phyloP scores from a whole-genome alignment of 2,888 invertebrate species.

The Drosophila longiperda region DNA sequence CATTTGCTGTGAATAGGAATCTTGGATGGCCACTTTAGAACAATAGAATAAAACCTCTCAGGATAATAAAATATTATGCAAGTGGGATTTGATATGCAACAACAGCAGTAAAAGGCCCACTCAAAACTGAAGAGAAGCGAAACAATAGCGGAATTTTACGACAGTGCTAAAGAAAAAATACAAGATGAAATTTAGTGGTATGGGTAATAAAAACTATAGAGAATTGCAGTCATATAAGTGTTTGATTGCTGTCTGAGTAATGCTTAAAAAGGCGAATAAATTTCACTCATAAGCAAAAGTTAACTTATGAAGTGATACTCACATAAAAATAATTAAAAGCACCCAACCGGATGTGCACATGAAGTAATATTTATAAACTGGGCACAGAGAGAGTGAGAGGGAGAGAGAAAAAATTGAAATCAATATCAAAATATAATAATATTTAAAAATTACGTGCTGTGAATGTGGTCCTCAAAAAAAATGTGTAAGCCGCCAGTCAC shows the following conservation, averaged over 20 bases:
- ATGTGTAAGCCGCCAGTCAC: background rate
- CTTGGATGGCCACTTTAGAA: constrained; percentile 22
- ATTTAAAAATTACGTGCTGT: background rate
- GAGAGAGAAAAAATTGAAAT: background rate
- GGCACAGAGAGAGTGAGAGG: too few relatives aligned
- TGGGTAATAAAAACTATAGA: constrained; percentile 15
- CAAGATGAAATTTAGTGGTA: constrained; percentile 10
- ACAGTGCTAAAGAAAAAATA: background rate
- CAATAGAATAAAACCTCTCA: constrained; percentile 30
- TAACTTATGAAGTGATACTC: background rate
- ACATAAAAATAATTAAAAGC: background rate
- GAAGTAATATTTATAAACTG: background rate
- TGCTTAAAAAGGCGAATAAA: background rate
- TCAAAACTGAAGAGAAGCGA: constrained; percentile 9
- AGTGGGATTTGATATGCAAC: constrained; percentile 58
- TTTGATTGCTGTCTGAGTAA: background rate
- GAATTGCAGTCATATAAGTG: background rate
- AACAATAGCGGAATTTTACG: constrained; percentile 36
- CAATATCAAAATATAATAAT: background rate
- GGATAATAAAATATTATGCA: constrained; percentile 77
- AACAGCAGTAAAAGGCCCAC: constrained; percentile 42
- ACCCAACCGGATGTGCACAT: background rate
- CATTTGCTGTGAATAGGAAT: constrained; percentile 10
- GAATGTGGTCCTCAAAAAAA: background rate
- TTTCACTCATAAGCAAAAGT: background rate